Evolutionary conservation across 2,888 invertebrate species (phyloP).

Genomic region (Cephus runcator): DNA sequence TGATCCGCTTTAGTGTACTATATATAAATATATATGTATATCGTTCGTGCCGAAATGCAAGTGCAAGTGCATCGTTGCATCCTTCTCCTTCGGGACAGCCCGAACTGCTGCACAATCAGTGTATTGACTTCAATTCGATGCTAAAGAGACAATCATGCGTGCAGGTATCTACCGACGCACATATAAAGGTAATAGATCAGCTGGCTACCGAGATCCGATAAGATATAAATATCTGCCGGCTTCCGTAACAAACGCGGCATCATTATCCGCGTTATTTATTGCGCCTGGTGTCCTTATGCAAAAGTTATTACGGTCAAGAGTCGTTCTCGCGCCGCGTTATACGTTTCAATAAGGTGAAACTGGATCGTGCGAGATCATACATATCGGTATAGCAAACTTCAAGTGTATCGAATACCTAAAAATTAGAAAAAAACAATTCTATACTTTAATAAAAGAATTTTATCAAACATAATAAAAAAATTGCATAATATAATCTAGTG

Average conservation of each 20-base stretch:
- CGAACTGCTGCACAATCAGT: background rate
- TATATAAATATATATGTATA: background rate
- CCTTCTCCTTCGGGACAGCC: background rate
- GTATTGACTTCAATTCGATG: slow-evolving; percentile 22
- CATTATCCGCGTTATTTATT: slow-evolving; percentile 24
- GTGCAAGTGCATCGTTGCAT: background rate
- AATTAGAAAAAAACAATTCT: background rate
- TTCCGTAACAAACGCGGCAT: slow-evolving; percentile 12
- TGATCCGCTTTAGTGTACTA: too few relatives aligned
- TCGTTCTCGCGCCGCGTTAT: slow-evolving; percentile 6
- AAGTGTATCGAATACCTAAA: background rate
- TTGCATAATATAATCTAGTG: background rate
- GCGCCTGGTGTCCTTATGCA: slow-evolving; percentile 18
- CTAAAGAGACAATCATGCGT: slow-evolving; percentile 29
- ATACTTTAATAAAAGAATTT: background rate
- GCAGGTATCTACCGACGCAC: background rate
- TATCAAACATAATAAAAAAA: background rate
- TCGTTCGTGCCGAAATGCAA: background rate
- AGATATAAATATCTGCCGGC: slow-evolving; percentile 20
- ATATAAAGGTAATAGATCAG: slow-evolving; percentile 27
- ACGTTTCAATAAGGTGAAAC: slow-evolving; percentile 7
- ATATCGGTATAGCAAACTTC: background rate
- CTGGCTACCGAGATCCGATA: slow-evolving; percentile 20
- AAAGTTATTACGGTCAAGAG: slow-evolving; percentile 11
- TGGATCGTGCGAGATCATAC: background rate